Conservation (phyloP, 2,113 vertebrate genomes). For the Neodon shergylaensis region DNA sequence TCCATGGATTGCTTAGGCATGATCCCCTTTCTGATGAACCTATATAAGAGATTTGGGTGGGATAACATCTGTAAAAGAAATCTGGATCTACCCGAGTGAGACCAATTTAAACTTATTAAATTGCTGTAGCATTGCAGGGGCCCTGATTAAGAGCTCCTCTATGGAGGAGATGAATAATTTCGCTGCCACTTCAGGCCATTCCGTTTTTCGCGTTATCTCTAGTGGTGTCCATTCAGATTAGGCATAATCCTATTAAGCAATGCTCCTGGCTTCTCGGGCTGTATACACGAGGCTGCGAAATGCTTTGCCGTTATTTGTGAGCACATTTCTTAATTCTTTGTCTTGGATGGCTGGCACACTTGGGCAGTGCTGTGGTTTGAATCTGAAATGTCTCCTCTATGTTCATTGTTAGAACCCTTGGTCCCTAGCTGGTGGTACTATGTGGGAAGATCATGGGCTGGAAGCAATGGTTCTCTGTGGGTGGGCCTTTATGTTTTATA, state of each 20-base stretch:
- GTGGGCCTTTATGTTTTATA: too few species aligned
- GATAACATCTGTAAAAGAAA: slow-evolving; percentile 73
- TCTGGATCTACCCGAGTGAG: slow-evolving; percentile 73
- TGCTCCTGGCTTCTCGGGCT: slow-evolving; percentile 39
- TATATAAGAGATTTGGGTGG: slow-evolving; percentile 62
- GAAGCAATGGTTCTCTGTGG: too few species aligned
- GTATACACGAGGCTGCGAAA: neutral
- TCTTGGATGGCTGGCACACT: neutral
- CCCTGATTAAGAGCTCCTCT: slow-evolving; percentile 71
- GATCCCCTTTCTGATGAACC: slow-evolving; percentile 56
- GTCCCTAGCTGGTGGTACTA: neutral
- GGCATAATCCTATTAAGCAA: slow-evolving; percentile 73
- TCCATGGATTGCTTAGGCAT: slow-evolving; percentile 54
- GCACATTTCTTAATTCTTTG: slow-evolving; percentile 48
- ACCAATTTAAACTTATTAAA: slow-evolving; percentile 78
- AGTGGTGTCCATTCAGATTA: slow-evolving; percentile 72
- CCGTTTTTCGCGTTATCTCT: slow-evolving; percentile 71
- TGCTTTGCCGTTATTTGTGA: slow-evolving; percentile 5
- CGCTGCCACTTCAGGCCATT: slow-evolving; percentile 67
- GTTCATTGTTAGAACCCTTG: neutral
- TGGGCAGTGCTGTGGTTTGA: neutral
- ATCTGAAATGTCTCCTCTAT: neutral
- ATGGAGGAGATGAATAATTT: slow-evolving; percentile 73
- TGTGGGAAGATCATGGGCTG: neutral
- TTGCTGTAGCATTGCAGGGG: slow-evolving; percentile 66